Conservation (phyloP, 2,888 invertebrate genomes). For the Drosophila flavopinicola region DNA sequence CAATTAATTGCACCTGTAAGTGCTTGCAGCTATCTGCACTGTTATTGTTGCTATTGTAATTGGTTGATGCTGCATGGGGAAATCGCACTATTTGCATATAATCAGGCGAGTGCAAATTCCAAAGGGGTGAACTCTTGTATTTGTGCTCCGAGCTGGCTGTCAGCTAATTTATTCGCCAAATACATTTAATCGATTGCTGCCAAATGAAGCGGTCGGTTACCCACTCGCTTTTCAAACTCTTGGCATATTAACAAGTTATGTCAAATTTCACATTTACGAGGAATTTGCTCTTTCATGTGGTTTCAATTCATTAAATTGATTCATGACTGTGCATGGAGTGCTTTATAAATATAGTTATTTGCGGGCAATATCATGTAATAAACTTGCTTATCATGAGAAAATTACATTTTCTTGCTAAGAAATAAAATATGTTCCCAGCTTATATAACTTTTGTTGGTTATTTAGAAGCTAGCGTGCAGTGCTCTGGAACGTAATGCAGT, state of each 20-base stretch:
- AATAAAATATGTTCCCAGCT: too few species aligned
- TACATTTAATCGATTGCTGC: constrained; percentile 19
- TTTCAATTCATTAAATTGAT: not conserved
- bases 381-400: too few species aligned
- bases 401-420: too few species aligned
- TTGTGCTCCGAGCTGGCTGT: constrained; percentile 21
- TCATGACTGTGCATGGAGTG: too few species aligned
- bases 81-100: constrained; percentile 67
- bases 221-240: not conserved
- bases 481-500: too few species aligned
- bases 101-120: constrained; percentile 59
- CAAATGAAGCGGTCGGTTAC: constrained; percentile 10
- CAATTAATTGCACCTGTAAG: constrained; percentile 66
- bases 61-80: constrained; percentile 20
- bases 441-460: too few species aligned
- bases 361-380: too few species aligned
- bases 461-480: too few species aligned
- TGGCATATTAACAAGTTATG: not conserved
- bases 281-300: not conserved
- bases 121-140: constrained; percentile 14
- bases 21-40: constrained; percentile 46
- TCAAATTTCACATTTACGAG: not conserved
- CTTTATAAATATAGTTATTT: too few species aligned
- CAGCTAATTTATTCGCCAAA: constrained; percentile 57
- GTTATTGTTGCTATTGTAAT: constrained; percentile 9